Conservation (phyloP, 1,140 invertebrate genomes). For the Ceratoteleas bidentatus region DNA sequence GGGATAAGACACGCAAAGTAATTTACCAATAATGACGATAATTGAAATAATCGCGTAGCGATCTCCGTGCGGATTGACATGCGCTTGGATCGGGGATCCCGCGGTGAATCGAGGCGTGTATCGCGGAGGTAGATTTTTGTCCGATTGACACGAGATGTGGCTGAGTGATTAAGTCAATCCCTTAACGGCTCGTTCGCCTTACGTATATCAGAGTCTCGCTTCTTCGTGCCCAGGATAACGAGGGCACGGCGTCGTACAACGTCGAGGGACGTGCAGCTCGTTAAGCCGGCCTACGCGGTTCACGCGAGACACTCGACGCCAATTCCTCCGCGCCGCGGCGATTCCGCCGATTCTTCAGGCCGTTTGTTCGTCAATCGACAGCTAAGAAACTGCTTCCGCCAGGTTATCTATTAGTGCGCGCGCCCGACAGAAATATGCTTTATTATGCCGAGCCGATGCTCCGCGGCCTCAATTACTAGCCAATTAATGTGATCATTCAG, state of each 20-base stretch:
- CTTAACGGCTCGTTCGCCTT: slow-evolving; percentile 63
- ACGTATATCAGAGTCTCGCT: slow-evolving; percentile 58
- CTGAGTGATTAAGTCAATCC: slow-evolving; percentile 69
- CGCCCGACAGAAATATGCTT: slow-evolving; percentile 49
- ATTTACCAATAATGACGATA: slow-evolving; percentile 67
- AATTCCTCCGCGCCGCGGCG: slow-evolving; percentile 30
- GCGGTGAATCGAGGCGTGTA: slow-evolving; percentile 67
- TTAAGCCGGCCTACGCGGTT: slow-evolving; percentile 65
- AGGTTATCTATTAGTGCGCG: slow-evolving; percentile 53
- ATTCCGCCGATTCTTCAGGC: slow-evolving; percentile 53
- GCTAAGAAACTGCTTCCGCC: slow-evolving; percentile 63
- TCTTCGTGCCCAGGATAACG: slow-evolving; percentile 60
- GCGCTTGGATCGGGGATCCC: slow-evolving; percentile 54
- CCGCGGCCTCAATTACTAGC: slow-evolving; percentile 46
- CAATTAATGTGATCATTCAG: slow-evolving; percentile 52
- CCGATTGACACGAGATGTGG: slow-evolving; percentile 65
- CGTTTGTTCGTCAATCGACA: slow-evolving; percentile 64
- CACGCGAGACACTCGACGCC: slow-evolving; percentile 60
- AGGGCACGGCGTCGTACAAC: slow-evolving; percentile 63
- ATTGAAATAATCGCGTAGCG: slow-evolving; percentile 63
- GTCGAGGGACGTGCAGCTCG: slow-evolving; percentile 61
- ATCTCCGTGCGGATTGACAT: slow-evolving; percentile 57
- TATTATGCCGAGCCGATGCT: slow-evolving; percentile 32
- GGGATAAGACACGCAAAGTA: slow-evolving; percentile 63
- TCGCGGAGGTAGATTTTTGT: slow-evolving; percentile 64